Conservation (phyloP, 2,113 vertebrate genomes). For the Caranx ignobilis region DNA sequence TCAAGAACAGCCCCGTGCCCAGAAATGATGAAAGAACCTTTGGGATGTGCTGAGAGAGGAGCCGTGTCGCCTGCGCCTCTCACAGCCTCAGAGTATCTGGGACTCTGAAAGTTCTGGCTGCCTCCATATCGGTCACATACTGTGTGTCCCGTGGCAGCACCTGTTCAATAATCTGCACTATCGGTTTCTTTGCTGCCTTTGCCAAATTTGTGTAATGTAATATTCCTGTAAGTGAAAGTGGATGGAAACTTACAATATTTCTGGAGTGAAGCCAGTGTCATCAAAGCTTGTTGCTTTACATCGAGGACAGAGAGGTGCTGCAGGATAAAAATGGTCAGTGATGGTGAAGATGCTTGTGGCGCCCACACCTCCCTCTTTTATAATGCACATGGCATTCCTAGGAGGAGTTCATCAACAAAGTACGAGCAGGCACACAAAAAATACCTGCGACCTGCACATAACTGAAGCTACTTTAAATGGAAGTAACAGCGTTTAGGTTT, state of each 20-base stretch:
- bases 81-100: not conserved
- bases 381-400: not conserved
- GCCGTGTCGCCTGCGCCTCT: not conserved
- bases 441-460: not conserved
- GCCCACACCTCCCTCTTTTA: constrained; percentile 1
- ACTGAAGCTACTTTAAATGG: not conserved
- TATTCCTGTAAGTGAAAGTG: not conserved
- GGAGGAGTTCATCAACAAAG: not conserved
- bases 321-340: not conserved
- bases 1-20: constrained; percentile 36
- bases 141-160: constrained; percentile 18
- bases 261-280: not conserved
- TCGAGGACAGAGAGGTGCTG: constrained; percentile 12
- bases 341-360: not conserved
- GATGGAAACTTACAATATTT: not conserved
- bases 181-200: constrained; percentile 29
- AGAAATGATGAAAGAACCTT: constrained; percentile 22
- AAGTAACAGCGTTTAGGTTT: constrained; percentile 1
- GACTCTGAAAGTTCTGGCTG: constrained; percentile 1
- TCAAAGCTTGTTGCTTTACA: constrained; percentile 14
- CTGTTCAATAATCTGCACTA: not conserved
- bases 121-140: not conserved
- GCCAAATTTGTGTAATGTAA: constrained; percentile 1
- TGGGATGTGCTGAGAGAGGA: constrained; percentile 25
- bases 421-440: constrained; percentile 9